Conservation (phyloP, 2,797 vertebrate genomes). For the Valencia hispanica region DNA sequence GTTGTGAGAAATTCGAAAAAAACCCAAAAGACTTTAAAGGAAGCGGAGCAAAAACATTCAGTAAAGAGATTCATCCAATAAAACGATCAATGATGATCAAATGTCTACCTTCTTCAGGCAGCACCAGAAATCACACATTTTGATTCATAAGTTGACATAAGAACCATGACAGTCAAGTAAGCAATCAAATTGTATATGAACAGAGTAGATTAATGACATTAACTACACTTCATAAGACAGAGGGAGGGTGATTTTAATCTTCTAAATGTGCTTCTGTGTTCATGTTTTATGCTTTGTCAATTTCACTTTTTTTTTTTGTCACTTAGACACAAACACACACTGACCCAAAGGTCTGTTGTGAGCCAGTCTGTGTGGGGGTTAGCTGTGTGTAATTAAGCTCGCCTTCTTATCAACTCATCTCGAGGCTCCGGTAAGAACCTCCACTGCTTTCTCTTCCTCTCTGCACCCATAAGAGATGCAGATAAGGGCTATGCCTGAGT, state of each 20-base stretch:
- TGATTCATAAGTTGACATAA: conserved; percentile 41
- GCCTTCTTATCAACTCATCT: conserved; percentile 77
- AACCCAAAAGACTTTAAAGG: neutral
- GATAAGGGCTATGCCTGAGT: conserved; percentile 52
- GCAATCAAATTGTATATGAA: conserved; percentile 56
- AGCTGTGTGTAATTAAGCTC: conserved; percentile 75
- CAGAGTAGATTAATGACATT: conserved; percentile 40
- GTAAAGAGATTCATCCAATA: neutral
- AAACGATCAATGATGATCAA: neutral
- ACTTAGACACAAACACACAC: conserved; percentile 41
- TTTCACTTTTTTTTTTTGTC: neutral
- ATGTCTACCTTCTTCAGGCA: neutral
- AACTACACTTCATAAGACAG: conserved; percentile 58
- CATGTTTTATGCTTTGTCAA: conserved; percentile 35
- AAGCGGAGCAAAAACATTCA: neutral
- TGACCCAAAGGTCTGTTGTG: conserved; percentile 45
- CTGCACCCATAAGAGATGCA: conserved; percentile 50
- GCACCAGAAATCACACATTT: conserved; percentile 13
- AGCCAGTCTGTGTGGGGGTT: conserved; percentile 53
- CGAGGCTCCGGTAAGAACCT: conserved; percentile 75
- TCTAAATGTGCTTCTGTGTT: conserved; percentile 46
- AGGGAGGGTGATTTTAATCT: conserved; percentile 61
- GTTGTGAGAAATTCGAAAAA: neutral
- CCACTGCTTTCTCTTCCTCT: conserved; percentile 67
- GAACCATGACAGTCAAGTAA: conserved; percentile 47